phyloP scores from a whole-genome alignment of 2,113 vertebrate genomes.

The Phoenicopterus ruber region DNA sequence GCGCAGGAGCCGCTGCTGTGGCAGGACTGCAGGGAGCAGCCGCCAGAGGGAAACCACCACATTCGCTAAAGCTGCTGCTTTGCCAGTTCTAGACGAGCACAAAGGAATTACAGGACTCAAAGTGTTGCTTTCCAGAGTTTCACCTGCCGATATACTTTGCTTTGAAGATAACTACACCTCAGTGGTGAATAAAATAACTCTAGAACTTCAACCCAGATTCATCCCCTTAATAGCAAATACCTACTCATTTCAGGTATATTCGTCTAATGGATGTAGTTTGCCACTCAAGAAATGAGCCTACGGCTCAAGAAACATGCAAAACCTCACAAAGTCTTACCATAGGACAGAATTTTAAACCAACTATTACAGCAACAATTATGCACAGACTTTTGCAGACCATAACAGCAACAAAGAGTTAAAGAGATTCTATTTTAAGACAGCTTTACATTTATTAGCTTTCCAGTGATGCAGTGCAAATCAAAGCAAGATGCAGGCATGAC shows the following conservation, averaged over 20 bases:
- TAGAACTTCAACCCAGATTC: not conserved
- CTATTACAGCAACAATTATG: not conserved
- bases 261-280: not conserved
- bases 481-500: not conserved
- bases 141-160: not conserved
- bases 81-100: accelerated
- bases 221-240: not conserved
- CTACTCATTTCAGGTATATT: not conserved
- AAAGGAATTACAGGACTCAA: not conserved
- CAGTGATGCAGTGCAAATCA: not conserved
- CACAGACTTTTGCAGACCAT: not conserved
- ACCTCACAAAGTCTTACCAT: not conserved
- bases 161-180: not conserved
- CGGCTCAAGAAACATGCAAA: not conserved
- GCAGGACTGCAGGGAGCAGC: not conserved
- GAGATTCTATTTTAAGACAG: not conserved
- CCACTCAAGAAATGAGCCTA: not conserved
- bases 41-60: not conserved
- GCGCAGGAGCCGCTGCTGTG: not conserved
- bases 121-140: not conserved
- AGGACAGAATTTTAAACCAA: not conserved
- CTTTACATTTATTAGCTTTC: not conserved
- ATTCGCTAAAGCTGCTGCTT: not conserved
- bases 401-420: not conserved
- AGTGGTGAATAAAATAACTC: not conserved